phyloP scores from a whole-genome alignment of 30 jellyfish, hydroid and myxozoan species.

The Phacellophora camtschatica region DNA sequence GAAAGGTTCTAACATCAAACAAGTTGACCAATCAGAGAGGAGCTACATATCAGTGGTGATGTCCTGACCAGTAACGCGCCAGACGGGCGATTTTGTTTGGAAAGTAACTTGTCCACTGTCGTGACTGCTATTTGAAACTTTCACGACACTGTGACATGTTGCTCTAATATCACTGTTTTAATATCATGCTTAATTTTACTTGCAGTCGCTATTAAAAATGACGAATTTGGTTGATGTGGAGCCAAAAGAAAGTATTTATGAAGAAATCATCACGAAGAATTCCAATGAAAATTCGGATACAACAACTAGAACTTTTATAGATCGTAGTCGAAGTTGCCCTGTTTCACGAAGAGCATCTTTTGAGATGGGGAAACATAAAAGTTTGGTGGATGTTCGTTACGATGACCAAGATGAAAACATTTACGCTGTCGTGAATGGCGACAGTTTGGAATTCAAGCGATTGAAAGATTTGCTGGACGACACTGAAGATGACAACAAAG shows the following conservation, averaged over 20 bases:
- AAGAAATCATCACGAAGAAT: conserved; percentile 41
- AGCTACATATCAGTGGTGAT: too few relatives aligned
- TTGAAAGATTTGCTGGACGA: conserved; percentile 22
- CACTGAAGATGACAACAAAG: not conserved
- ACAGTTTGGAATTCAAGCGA: conserved; percentile 43
- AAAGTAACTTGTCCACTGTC: too few relatives aligned
- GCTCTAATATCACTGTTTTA: too few relatives aligned
- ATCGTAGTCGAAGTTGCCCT: conserved; percentile 50
- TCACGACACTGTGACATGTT: too few relatives aligned
- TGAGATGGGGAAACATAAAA: conserved; percentile 11
- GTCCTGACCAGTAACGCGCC: too few relatives aligned
- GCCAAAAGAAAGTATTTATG: conserved; percentile 56
- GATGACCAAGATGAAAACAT: conserved; percentile 29
- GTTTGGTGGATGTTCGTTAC: not conserved
- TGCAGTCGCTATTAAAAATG: conserved; percentile 1
- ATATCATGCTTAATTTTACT: too few relatives aligned
- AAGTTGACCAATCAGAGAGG: too few relatives aligned
- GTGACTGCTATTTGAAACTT: too few relatives aligned
- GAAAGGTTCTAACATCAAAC: too few relatives aligned
- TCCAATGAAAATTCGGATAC: not conserved
- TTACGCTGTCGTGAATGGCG: conserved; percentile 61
- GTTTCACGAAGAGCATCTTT: conserved; percentile 19
- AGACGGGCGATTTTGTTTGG: too few relatives aligned
- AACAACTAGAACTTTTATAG: not conserved
- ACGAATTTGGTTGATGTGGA: conserved; percentile 44